phyloP scores from a whole-genome alignment of 2,888 invertebrate species.

The Crepidodera aurea region DNA sequence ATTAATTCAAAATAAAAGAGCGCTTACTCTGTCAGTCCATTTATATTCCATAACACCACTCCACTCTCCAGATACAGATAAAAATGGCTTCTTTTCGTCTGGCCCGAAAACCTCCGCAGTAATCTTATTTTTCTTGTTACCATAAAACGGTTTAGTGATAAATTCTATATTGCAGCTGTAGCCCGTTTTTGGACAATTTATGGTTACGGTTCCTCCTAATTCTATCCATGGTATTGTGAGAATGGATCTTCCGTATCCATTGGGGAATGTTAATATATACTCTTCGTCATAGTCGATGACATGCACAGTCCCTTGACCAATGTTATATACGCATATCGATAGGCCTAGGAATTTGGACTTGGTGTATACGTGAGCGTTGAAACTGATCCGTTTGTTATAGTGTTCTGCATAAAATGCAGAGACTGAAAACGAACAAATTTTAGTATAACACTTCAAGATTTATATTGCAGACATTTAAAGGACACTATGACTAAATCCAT shows the following conservation, averaged over 20 bases:
- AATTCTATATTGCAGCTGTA: slow-evolving; percentile 94
- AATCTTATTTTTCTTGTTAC: slow-evolving; percentile 91
- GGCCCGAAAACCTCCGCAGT: slow-evolving; percentile 83
- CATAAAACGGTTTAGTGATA: slow-evolving; percentile 97
- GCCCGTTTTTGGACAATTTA: slow-evolving; percentile 90
- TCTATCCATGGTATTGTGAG: slow-evolving; percentile 99
- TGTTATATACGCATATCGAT: slow-evolving; percentile 97
- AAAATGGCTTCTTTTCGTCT: slow-evolving; percentile 88
- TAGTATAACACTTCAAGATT: too few species aligned
- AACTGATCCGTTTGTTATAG: slow-evolving; percentile 85
- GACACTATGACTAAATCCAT: too few species aligned
- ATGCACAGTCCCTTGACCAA: slow-evolving; percentile 93
- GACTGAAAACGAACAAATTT: slow-evolving; percentile 65
- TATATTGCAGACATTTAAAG: too few species aligned
- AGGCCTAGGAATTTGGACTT: slow-evolving; percentile 99
- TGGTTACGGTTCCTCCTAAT: slow-evolving; percentile 89
- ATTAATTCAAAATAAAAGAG: background rate
- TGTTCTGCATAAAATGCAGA: slow-evolving; percentile 99
- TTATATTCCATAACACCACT: slow-evolving; percentile 94
- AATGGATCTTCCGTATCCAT: slow-evolving; percentile 98
- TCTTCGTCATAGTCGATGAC: slow-evolving; percentile 91
- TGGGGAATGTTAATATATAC: slow-evolving; percentile 96
- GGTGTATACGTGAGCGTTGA: slow-evolving; percentile 98
- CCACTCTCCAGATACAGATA: slow-evolving; percentile 95
- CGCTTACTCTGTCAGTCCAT: slow-evolving; percentile 76